These are phyloP conservation scores for Argopecten irradians DNA, from an alignment of 1,140 invertebrate genomes.

Conservation along the genomic window DNA sequence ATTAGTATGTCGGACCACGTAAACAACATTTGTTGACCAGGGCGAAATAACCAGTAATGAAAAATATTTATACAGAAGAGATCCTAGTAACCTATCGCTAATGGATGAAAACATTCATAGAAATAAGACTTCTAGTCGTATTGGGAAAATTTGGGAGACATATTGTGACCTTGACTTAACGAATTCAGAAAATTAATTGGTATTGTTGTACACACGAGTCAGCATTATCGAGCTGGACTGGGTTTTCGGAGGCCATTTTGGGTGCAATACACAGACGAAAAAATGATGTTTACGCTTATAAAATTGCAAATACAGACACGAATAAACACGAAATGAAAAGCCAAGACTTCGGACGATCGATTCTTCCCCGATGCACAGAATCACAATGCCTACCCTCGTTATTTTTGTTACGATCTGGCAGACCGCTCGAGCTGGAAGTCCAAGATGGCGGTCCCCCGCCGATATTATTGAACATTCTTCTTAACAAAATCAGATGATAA, in stretches of 20 bases:
- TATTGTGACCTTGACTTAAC: neutral
- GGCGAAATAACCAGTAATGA: neutral
- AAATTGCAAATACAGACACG: neutral
- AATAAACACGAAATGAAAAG: conserved; percentile 21
- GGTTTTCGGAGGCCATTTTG: conserved; percentile 37
- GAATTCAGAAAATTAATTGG: conserved; percentile 2
- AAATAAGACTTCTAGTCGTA: neutral
- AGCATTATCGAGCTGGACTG: neutral
- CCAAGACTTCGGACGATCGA: neutral
- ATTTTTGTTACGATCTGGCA: conserved; percentile 54
- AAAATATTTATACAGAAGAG: neutral
- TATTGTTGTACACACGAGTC: conserved; percentile 21
- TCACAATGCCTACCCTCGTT: conserved; percentile 55
- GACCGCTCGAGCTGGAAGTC: conserved; percentile 52
- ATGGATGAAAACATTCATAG: neutral
- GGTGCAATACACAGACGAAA: conserved; percentile 30
- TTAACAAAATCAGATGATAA: conserved; percentile 41
- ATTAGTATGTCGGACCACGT: conserved; percentile 14
- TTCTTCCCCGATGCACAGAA: neutral
- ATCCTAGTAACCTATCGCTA: neutral
- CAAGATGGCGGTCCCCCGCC: conserved; percentile 69
- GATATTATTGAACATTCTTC: conserved; percentile 55
- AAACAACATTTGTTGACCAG: conserved; percentile 5
- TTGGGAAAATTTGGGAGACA: neutral
- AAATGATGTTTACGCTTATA: conserved; percentile 31